phyloP scores from a whole-genome alignment of 2,888 invertebrate species.

The Anaspis maculata region DNA sequence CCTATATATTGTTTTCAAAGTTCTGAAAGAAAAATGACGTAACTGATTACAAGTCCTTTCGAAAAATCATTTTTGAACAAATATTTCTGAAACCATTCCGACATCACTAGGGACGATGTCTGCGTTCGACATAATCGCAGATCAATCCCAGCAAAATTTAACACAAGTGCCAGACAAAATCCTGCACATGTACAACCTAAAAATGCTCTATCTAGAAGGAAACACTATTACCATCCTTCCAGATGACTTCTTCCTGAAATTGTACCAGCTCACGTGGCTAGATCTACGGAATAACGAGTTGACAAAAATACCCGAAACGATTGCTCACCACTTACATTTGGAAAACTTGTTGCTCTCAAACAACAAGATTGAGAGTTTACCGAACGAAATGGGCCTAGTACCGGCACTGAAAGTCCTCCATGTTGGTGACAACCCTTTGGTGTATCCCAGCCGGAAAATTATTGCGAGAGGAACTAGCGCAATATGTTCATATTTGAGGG shows the following conservation, averaged over 20 bases:
- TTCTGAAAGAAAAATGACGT: too few relatives aligned
- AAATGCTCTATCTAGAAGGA: conserved; percentile 49
- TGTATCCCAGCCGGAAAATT: conserved; percentile 49
- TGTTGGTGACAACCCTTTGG: conserved; percentile 52
- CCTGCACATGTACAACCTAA: conserved; percentile 33
- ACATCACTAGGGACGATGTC: conserved; percentile 25
- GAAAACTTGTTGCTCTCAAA: conserved; percentile 57
- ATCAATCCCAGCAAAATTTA: conserved; percentile 34
- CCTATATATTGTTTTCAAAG: too few relatives aligned
- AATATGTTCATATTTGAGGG: conserved; percentile 30
- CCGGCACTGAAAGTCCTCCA: conserved; percentile 53
- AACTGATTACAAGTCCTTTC: too few relatives aligned
- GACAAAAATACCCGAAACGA: conserved; percentile 46
- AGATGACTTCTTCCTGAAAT: conserved; percentile 49
- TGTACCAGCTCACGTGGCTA: conserved; percentile 53
- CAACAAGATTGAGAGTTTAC: conserved; percentile 51
- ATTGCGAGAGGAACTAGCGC: conserved; percentile 45
- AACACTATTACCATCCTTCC: conserved; percentile 50
- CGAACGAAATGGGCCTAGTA: conserved; percentile 52
- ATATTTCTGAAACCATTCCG: too few relatives aligned
- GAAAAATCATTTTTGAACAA: too few relatives aligned
- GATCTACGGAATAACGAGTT: conserved; percentile 57
- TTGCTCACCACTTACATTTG: conserved; percentile 50
- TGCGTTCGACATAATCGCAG: conserved; percentile 35
- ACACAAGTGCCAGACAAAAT: conserved; percentile 30